Evolutionary conservation across 2,113 vertebrate species (phyloP), one percentile per base, ranked within the genome.

Genomic region (Corapipo altera): DNA sequence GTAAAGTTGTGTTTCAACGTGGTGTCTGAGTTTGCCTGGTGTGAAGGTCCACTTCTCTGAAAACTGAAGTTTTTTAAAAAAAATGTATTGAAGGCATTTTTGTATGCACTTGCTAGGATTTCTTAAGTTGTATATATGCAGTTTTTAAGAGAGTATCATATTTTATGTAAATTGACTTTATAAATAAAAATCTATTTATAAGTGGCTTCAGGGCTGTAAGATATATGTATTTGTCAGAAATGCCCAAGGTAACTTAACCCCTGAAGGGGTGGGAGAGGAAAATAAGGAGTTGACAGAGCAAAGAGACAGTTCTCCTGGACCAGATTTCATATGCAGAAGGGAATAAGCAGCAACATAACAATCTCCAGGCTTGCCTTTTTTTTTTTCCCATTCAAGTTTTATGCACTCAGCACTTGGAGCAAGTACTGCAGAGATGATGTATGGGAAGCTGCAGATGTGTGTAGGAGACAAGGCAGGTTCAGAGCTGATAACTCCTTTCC

Each of bases 151-250:
- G 97, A 97, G 92, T 97, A 97, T 93, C 91, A 97, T 99, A 99
- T 99, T 99, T 99, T 99, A 98, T 99, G 98, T 98, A 98, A 99
- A 98, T 98, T 91, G 96, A 95, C 98, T 99, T 98, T 98, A 98
- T 98, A 98, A 99, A 99, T 99, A 99, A 99, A 99, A 95, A 84
- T 98, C 97, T 99, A 99, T 99, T 99, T 99, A 99, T 99, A 98
- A 98, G 94, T 83, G 69, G 86, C 58, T 87, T 70, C 4, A 24
- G 26, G 30, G 26, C 66, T 92, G 14, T 27, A 49, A 78, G 65
- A 17, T 72, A 37, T 0, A 5, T 86, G 3, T 79, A 8, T 77
- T 48, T 65, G 26, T 11, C 33, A 39, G 57, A 59, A 71, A 41
- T 54, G 32, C 17, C 41, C 15, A 12, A 17, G 17, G 48, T 67